Percentiles rank a stretch among this genome's conserved stretches.
Conservation (phyloP, 2,888 invertebrate species). For the Drosophila macrothrix region DNA sequence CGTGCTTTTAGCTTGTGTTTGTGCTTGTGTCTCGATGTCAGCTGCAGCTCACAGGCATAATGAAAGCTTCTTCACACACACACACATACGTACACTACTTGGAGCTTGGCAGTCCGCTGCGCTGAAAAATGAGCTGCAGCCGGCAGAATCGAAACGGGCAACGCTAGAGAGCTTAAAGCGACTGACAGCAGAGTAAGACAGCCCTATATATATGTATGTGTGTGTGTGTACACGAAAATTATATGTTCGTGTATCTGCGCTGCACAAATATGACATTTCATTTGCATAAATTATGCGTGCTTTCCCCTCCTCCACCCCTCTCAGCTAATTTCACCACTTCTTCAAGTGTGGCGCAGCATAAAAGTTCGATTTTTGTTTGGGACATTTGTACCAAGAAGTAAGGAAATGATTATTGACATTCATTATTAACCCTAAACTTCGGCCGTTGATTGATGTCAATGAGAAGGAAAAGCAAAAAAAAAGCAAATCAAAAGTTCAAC, state of each 20-base stretch:
- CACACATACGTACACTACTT: slow-evolving; percentile 27
- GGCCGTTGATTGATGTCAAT: slow-evolving; percentile 42
- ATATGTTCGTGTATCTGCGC: slow-evolving; percentile 34
- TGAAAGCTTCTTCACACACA: slow-evolving; percentile 35
- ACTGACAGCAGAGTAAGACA: not conserved
- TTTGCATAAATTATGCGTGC: slow-evolving; percentile 66
- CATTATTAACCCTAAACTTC: slow-evolving; percentile 37
- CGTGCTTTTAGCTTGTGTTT: slow-evolving; percentile 45
- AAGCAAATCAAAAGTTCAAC: slow-evolving; percentile 62
- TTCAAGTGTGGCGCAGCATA: not conserved
- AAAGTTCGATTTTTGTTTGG: slow-evolving; percentile 19
- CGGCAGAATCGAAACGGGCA: slow-evolving; percentile 24
- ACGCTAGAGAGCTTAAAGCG: not conserved
- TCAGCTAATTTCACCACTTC: not conserved
- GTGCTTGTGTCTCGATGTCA: slow-evolving; percentile 27
- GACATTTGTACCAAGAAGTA: slow-evolving; percentile 8
- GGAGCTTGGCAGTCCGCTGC: slow-evolving; percentile 54
- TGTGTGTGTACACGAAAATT: not conserved
- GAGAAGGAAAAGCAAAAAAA: not conserved
- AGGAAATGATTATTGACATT: slow-evolving; percentile 17
- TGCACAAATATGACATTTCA: slow-evolving; percentile 64
- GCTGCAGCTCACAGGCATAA: slow-evolving; percentile 42
- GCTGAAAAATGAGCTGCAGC: slow-evolving; percentile 61
- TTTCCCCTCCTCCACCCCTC: not conserved
- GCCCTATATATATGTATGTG: not conserved